phyloP scores from a whole-genome alignment of 2,888 invertebrate species.

The Terebella lapidaria region DNA sequence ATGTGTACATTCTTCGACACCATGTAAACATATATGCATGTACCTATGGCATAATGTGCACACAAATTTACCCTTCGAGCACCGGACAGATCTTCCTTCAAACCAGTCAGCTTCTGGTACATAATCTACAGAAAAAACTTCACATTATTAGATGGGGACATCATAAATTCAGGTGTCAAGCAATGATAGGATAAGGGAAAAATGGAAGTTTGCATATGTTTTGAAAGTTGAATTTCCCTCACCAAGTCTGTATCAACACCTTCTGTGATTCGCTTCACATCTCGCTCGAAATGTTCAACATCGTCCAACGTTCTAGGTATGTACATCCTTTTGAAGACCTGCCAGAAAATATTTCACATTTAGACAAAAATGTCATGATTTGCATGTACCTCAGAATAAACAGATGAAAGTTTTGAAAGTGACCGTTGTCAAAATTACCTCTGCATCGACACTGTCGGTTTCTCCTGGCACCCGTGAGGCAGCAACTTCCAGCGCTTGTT shows the following conservation, averaged over 20 bases:
- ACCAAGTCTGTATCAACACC: conserved; percentile 35
- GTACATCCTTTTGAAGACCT: conserved; percentile 80
- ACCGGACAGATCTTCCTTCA: conserved; percentile 23
- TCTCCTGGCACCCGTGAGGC: no score
- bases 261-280: conserved; percentile 71
- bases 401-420: no score
- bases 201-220: background rate
- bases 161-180: background rate
- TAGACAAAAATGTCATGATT: background rate
- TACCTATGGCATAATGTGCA: no score
- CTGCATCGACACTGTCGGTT: no score
- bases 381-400: no score
- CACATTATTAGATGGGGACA: no score
- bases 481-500: conserved; percentile 39
- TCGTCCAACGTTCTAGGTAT: conserved; percentile 90
- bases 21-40: no score
- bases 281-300: conserved; percentile 65
- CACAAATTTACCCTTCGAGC: conserved; percentile 15
- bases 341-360: background rate
- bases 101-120: conserved; percentile 23
- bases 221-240: background rate
- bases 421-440: no score
- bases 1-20: no score
- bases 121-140: conserved; percentile 15
- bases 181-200: no score